phyloP scores from a whole-genome alignment of 1,140 invertebrate species.

The Oreohelix idahoensis region DNA sequence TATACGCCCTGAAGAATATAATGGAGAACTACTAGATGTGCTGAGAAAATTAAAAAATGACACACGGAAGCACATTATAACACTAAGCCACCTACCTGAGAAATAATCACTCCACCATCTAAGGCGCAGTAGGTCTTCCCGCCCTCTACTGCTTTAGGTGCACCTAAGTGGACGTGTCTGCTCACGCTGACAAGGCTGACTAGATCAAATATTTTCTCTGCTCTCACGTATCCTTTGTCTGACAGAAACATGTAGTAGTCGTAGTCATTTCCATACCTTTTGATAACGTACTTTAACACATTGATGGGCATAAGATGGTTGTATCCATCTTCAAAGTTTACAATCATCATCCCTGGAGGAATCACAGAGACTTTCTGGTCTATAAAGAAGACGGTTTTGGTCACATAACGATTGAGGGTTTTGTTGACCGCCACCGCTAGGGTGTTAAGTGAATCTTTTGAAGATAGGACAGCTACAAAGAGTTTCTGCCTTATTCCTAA shows the following conservation, averaged over 20 bases:
- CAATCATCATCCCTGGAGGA: constrained; percentile 63
- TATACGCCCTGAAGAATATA: too few species aligned
- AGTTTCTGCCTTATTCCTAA: constrained; percentile 90
- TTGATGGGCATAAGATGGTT: constrained; percentile 74
- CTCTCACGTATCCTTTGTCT: constrained; percentile 87
- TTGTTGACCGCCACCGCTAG: constrained; percentile 85
- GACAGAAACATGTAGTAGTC: constrained; percentile 91
- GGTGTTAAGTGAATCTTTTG: constrained; percentile 80
- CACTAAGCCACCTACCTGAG: constrained; percentile 66
- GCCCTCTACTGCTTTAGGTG: constrained; percentile 61
- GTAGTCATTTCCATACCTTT: constrained; percentile 89
- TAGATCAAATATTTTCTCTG: constrained; percentile 79
- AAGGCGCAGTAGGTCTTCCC: constrained; percentile 55
- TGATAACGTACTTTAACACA: constrained; percentile 89
- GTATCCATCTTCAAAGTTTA: constrained; percentile 69
- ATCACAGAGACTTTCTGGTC: constrained; percentile 77
- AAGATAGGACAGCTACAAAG: constrained; percentile 88
- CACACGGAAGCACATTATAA: too few species aligned
- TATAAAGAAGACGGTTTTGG: constrained; percentile 85
- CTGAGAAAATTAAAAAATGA: too few species aligned
- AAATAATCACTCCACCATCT: constrained; percentile 65
- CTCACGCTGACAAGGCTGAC: constrained; percentile 86
- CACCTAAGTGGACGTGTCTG: constrained; percentile 85
- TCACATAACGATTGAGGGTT: constrained; percentile 84
- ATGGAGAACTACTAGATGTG: too few species aligned